Percentiles rank a stretch among this genome's conserved stretches.
Conservation (phyloP, 2,113 vertebrate species). For the Orcinus orca region DNA sequence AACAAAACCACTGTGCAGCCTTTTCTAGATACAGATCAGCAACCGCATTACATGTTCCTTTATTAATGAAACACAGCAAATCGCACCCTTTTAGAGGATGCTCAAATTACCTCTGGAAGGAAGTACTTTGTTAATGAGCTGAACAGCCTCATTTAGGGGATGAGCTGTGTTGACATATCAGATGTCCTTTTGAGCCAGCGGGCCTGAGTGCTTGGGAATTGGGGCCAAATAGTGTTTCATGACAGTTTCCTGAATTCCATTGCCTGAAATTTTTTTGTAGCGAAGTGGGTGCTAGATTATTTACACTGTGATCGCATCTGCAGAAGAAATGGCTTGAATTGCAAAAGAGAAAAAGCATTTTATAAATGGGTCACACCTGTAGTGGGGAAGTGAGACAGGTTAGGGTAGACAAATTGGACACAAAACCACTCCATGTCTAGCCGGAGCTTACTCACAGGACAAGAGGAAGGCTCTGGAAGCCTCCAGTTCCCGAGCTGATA, state of each 20-base stretch:
- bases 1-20: background rate
- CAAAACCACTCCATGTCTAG: constrained; percentile 19
- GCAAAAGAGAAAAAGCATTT: constrained; percentile 68
- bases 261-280: constrained; percentile 40
- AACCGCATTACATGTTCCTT: background rate
- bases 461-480: constrained; percentile 27
- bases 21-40: background rate
- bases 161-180: background rate
- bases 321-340: constrained; percentile 57
- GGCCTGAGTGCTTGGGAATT: constrained; percentile 38
- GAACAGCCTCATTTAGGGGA: background rate
- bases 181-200: background rate
- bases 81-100: background rate
- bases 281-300: constrained; percentile 47
- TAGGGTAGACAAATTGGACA: constrained; percentile 8
- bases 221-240: constrained; percentile 52
- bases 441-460: background rate
- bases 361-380: constrained; percentile 73
- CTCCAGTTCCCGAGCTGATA: background rate
- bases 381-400: constrained; percentile 35
- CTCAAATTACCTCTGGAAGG: background rate
- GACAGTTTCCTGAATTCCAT: constrained; percentile 62
- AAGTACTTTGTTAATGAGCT: constrained; percentile 34
- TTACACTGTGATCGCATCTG: constrained; percentile 68
- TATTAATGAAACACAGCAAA: background rate